Percentiles rank a stretch among this genome's conserved stretches.
phyloP scores from a whole-genome alignment of 2,888 invertebrate genomes.

The Anthrax anthrax region DNA sequence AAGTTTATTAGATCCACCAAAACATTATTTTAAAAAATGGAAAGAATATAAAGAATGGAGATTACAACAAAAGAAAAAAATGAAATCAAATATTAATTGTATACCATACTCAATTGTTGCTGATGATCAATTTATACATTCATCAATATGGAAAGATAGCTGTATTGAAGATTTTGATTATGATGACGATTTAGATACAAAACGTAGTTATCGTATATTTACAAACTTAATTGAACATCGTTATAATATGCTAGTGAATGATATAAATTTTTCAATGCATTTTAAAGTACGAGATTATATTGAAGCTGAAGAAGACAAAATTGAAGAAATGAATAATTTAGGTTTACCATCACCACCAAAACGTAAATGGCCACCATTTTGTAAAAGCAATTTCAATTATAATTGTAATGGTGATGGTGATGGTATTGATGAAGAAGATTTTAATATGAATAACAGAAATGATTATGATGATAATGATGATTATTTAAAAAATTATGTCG shows the following conservation, averaged over 20 bases:
- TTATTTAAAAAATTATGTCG: constrained; percentile 24
- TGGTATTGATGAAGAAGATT: too few species aligned
- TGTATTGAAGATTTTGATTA: constrained; percentile 25
- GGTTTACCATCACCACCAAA: constrained; percentile 9
- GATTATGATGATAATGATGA: constrained; percentile 12
- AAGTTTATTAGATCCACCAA: constrained; percentile 7
- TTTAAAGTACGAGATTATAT: constrained; percentile 29
- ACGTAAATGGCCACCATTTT: constrained; percentile 10
- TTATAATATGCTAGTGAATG: constrained; percentile 27
- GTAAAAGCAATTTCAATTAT: neutral
- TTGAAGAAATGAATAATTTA: constrained; percentile 11
- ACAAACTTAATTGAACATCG: constrained; percentile 29
- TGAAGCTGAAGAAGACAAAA: constrained; percentile 18
- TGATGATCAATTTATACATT: constrained; percentile 22
- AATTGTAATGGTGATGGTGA: neutral
- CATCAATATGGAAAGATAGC: constrained; percentile 23
- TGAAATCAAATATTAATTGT: constrained; percentile 3
- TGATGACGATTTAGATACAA: constrained; percentile 25
- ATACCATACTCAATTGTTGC: constrained; percentile 7
- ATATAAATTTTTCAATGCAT: constrained; percentile 25
- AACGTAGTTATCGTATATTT: constrained; percentile 27
- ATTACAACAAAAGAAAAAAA: constrained; percentile 7
- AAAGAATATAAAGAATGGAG: constrained; percentile 10
- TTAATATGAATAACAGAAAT: too few species aligned
- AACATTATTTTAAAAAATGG: constrained; percentile 8